Evolutionary conservation across 2,888 invertebrate genomes (phyloP).

Genomic region (Scelioninae gen. 1): DNA sequence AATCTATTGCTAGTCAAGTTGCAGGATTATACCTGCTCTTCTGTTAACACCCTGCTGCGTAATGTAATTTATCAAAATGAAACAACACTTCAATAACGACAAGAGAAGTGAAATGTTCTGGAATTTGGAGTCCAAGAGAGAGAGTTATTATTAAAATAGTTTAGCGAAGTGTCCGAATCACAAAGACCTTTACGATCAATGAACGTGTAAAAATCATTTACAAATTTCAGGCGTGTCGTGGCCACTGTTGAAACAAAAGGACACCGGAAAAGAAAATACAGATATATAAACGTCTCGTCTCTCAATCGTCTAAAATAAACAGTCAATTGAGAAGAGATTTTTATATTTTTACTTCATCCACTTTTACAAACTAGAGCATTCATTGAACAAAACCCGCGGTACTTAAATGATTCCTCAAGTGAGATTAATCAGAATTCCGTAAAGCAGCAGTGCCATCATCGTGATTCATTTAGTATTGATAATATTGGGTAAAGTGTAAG

Average conservation of each 20-base stretch:
- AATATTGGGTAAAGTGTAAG: constrained; percentile 16
- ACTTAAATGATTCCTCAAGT: constrained; percentile 14
- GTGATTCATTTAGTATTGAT: constrained; percentile 39
- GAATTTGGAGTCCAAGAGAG: not conserved
- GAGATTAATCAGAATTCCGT: constrained; percentile 42
- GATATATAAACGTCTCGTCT: too few relatives aligned
- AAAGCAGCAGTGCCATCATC: constrained; percentile 5
- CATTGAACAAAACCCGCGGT: not conserved
- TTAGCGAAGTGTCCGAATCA: constrained; percentile 13
- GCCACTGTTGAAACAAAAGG: too few relatives aligned
- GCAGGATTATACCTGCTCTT: constrained; percentile 42
- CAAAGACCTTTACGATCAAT: constrained; percentile 44
- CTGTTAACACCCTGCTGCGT: constrained; percentile 47
- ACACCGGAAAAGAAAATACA: too few relatives aligned
- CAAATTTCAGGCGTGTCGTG: not conserved
- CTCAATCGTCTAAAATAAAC: not conserved
- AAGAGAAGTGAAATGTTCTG: constrained; percentile 28
- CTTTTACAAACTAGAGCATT: too few relatives aligned
- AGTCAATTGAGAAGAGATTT: too few relatives aligned
- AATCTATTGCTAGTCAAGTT: constrained; percentile 57
- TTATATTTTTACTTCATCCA: too few relatives aligned
- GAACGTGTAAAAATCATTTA: too few relatives aligned
- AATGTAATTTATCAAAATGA: constrained; percentile 58
- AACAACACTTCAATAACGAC: constrained; percentile 54
- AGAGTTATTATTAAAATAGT: constrained; percentile 39